These are phyloP conservation scores for Monarcha castaneiventris DNA, from an alignment of 2,113 vertebrate genomes.

Conservation along the genomic window DNA sequence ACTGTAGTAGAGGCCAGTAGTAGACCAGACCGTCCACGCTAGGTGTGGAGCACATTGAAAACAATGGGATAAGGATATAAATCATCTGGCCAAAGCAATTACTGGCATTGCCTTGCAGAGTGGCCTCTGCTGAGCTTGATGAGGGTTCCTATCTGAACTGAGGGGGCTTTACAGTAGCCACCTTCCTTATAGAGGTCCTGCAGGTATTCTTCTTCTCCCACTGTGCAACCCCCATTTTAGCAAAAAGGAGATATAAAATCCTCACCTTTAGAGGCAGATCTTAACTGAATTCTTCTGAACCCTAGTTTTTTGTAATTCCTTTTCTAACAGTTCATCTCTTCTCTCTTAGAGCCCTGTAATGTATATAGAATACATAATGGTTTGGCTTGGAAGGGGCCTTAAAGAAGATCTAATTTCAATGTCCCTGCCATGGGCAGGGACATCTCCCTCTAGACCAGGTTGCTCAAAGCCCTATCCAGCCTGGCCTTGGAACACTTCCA, in stretches of 20 bases:
- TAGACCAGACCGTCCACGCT: background rate
- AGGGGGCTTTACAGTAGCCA: background rate
- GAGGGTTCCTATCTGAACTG: background rate
- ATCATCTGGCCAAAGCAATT: background rate
- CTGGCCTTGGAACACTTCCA: background rate
- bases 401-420: background rate
- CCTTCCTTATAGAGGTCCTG: background rate
- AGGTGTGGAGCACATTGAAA: background rate
- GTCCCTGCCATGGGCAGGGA: background rate
- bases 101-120: background rate
- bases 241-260: background rate
- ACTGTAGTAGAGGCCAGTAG: background rate
- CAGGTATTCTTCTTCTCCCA: background rate
- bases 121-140: background rate
- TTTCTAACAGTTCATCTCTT: background rate
- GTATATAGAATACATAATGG: background rate
- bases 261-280: background rate
- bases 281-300: background rate
- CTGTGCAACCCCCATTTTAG: background rate
- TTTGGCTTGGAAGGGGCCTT: background rate
- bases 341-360: background rate
- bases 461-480: fast-evolving
- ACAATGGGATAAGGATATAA: background rate
- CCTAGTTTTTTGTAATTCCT: background rate
- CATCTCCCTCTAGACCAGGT: background rate